A percentile compares a stretch with the other conserved stretches of the same genome.
phyloP scores from a whole-genome alignment of 2,113 vertebrate species.

The Ranitomeya imitator region DNA sequence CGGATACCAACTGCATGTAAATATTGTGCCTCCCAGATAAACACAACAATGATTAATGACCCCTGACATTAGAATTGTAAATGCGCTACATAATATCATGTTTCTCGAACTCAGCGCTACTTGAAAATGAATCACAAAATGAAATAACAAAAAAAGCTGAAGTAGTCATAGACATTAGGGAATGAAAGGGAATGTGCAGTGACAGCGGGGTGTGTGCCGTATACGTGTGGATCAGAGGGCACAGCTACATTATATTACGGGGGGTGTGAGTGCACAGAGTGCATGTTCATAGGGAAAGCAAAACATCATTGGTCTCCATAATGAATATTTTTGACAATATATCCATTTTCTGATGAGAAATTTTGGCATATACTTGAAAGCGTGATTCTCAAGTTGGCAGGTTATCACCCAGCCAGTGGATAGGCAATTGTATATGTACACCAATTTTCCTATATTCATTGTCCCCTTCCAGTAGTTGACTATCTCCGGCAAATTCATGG shows the following conservation, averaged over 20 bases:
- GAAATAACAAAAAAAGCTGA: conserved; percentile 37
- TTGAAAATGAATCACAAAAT: conserved; percentile 52
- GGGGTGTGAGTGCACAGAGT: background rate
- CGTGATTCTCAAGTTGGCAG: too few species aligned
- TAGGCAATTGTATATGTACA: too few species aligned
- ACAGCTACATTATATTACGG: conserved; percentile 14
- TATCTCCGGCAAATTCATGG: too few species aligned
- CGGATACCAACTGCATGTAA: conserved; percentile 45
- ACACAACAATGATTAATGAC: conserved; percentile 57
- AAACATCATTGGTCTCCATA: background rate
- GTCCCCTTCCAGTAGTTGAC: too few species aligned
- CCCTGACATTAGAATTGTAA: conserved; percentile 58
- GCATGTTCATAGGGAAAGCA: background rate
- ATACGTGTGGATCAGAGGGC: conserved; percentile 4
- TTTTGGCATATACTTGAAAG: background rate
- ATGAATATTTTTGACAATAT: background rate
- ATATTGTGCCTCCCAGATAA: conserved; percentile 49
- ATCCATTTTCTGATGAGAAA: conserved; percentile 9
- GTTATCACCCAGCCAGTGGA: too few species aligned
- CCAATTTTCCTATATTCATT: too few species aligned
- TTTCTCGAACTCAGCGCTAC: conserved; percentile 25
- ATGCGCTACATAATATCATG: conserved; percentile 43
- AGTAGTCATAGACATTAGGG: conserved; percentile 43
- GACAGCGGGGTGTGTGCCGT: conserved; percentile 11
- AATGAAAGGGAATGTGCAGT: conserved; percentile 5